These are phyloP conservation scores for Eurytoma adleriae DNA, from an alignment of 2,888 invertebrate genomes.

Conservation along the genomic window DNA sequence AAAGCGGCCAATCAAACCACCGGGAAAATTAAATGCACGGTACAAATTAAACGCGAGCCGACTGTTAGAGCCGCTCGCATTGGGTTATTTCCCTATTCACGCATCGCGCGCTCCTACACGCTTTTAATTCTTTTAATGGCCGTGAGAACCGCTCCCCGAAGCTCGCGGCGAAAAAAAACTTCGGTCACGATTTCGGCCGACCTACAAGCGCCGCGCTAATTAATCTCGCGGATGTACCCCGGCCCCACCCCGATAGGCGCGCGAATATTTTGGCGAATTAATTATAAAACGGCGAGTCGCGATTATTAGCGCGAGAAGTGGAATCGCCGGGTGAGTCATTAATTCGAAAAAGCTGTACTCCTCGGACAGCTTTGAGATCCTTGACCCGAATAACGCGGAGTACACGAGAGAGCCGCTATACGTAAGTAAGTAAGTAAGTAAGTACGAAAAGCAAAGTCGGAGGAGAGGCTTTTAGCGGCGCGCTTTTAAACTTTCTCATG, in stretches of 20 bases:
- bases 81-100: constrained; percentile 12
- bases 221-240: too few species aligned
- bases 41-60: neutral
- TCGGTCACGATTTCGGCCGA: neutral
- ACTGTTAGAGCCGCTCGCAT: neutral
- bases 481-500: too few species aligned
- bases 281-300: too few species aligned
- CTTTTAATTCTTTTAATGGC: constrained; percentile 27
- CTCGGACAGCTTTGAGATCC: neutral
- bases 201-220: neutral
- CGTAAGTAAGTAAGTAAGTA: neutral
- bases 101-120: neutral
- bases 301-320: too few species aligned
- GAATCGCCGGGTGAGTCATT: neutral
- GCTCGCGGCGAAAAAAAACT: neutral
- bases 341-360: neutral
- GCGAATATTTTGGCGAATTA: too few species aligned
- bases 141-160: constrained; percentile 23
- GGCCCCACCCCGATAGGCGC: too few species aligned
- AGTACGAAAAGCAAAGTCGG: too few species aligned
- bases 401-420: constrained; percentile 3
- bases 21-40: neutral
- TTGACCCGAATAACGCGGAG: constrained; percentile 4
- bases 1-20: too few species aligned
- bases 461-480: too few species aligned